Evolutionary conservation across 2,888 invertebrate species (phyloP), one percentile per base, ranked within the genome.

Genomic region (Pristionchus exspectatus): DNA sequence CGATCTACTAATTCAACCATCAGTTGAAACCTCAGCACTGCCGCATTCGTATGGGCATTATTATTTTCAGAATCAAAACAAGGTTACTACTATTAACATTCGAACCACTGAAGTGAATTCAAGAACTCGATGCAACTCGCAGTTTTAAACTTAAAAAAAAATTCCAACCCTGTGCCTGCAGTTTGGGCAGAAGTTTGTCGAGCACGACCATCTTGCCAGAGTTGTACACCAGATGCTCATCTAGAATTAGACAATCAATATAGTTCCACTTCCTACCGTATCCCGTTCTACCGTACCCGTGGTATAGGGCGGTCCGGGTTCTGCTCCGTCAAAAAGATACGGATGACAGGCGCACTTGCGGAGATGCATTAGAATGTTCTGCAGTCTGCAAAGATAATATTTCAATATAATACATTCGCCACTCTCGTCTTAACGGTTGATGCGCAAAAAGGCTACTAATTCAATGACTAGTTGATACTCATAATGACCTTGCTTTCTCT

Each of bases 271-370:
- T 50, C n/a, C 44, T 50, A 12, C 44, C 44, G 10, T 50, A 50
- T 50, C 44, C 59, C 5, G 10, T 69, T 24, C 7, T 27, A 69
- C 69, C 18, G 90, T 94, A 77, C 77, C 95, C 33, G 95, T 95
- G 44, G 95, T 95, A 91, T 92, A 95, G 30, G 95, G 95, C 14
- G 93, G 95, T 93, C 98, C 99, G 0, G 99, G 99, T 95, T 99
- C 99, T 0, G 98, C 98, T 0, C 99, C 99, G 95, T 99, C 99
- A 95, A 99, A 99, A 91, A 99, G 96, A 95, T 99, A 99, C 0
- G 99, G 99, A 96, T 99, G 99, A 95, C 99, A 99, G 93, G 97
- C 97, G 95, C 99, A 99, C 95, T 99, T 99, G 33, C 99, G 96
- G 93, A 99, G 96, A 96, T 99, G 99, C 99, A 99, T 99, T 33